phyloP scores from a whole-genome alignment of 1,140 invertebrate genomes.

The Cherax destructor region DNA sequence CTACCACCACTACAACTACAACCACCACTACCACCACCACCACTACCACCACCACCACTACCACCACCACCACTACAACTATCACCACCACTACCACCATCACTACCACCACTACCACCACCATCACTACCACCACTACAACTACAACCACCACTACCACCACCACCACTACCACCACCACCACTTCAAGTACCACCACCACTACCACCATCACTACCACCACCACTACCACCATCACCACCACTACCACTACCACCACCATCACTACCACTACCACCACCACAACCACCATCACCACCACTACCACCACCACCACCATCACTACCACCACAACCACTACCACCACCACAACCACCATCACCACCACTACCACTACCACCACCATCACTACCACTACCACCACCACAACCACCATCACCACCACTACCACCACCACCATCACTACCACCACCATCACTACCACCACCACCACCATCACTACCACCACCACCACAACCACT shows the following conservation, averaged over 20 bases:
- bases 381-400: neutral
- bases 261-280: neutral
- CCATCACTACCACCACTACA: too few species aligned
- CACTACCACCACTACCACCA: too few species aligned
- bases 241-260: neutral
- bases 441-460: slow-evolving; percentile 1
- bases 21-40: too few species aligned
- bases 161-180: too few species aligned
- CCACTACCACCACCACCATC: neutral
- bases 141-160: too few species aligned
- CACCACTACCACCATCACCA: neutral
- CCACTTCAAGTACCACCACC: too few species aligned
- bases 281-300: neutral
- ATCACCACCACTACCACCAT: too few species aligned
- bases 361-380: too few species aligned
- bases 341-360: neutral
- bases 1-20: too few species aligned
- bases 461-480: slow-evolving; percentile 3
- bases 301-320: neutral
- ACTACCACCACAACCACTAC: neutral
- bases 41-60: too few species aligned
- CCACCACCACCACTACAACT: too few species aligned
- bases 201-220: neutral
- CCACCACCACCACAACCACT: neutral
- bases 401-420: neutral